These are phyloP conservation scores for Drosophila simulans DNA, from an alignment of 1,140 invertebrate genomes.

Conservation along the genomic window DNA sequence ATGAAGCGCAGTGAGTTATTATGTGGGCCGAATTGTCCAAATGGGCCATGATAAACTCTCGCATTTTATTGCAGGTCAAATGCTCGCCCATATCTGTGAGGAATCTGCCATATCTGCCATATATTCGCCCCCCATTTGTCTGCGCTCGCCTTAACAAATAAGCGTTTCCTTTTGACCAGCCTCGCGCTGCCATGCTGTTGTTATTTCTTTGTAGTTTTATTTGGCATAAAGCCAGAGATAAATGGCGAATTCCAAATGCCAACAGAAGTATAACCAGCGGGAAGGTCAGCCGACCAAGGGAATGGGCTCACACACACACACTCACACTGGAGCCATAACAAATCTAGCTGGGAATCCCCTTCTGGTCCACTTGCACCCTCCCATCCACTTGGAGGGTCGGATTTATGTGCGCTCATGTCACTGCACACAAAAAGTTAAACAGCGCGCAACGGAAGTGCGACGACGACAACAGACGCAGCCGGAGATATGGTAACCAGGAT, in stretches of 20 bases:
- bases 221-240: constrained; percentile 81
- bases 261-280: constrained; percentile 66
- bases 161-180: constrained; percentile 59
- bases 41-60: constrained; percentile 59
- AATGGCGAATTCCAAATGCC: constrained; percentile 76
- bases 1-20: constrained; percentile 69
- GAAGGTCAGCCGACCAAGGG: constrained; percentile 53
- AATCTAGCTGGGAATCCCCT: constrained; percentile 56
- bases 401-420: constrained; percentile 79
- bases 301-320: neutral
- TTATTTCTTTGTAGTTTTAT: constrained; percentile 44
- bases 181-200: constrained; percentile 31
- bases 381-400: constrained; percentile 38
- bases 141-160: constrained; percentile 55
- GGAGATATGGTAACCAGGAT: constrained; percentile 9
- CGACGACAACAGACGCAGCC: constrained; percentile 46
- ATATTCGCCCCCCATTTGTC: constrained; percentile 19
- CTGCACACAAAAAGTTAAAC: constrained; percentile 82
- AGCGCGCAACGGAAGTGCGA: constrained; percentile 79
- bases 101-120: constrained; percentile 17
- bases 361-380: constrained; percentile 15
- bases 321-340: constrained; percentile 50
- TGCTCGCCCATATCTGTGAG: constrained; percentile 35
- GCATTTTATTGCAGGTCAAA: constrained; percentile 69
- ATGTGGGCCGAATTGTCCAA: constrained; percentile 26